Base-by-base conservation (phyloP, 2,888 invertebrate species). In the Meliscaeva auricollis region DNA sequence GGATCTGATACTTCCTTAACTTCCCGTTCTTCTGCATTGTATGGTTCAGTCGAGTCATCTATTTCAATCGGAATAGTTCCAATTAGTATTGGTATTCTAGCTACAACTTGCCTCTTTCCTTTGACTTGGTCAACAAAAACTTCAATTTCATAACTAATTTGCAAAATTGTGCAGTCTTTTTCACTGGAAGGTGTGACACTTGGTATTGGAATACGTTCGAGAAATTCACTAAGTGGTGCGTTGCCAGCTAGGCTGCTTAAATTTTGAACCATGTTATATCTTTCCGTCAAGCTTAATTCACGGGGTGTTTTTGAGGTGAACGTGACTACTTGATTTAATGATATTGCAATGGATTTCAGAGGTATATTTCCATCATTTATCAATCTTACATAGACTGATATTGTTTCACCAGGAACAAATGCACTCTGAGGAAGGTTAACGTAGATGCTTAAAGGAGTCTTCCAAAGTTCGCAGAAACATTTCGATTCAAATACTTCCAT, bases 101-200 rank as follows among this genome's bases (percentile, higher is more conserved):
- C 88, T 1, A 60, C 15, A 0, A 90, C 88, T 0, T 54, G 85
- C 5, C 90, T 88, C 5, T 88, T 88, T 3, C 73, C 75, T 1
- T 88, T 87, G 9, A 48, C 73, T 0, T 89, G 88, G 15, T 76
- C 87, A 3, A 90, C 87, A 5, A 78, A 17, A 5, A 90, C 90
- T 58, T 90, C 90, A 17, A 91, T 80, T 87, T 91, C 91, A 62
- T 91, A 91, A 26, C 82, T 84, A 0, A 91, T 66, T 74, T 89
- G 89, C n/a, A 91, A 77, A 30, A 90, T 90, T 13, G 88, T 87
- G 30, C 91, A 90, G 3, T 78, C 88, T 7, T 74, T 64, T 8
- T 87, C 69, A 35, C 89, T 66, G 3, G 89, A 88, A 8, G 91
- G 89, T 7, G 89, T 80, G 0, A 84, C 38, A 48, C 20, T 68